phyloP scores from a whole-genome alignment of 2,888 invertebrate species.

The Conomelus anceps region DNA sequence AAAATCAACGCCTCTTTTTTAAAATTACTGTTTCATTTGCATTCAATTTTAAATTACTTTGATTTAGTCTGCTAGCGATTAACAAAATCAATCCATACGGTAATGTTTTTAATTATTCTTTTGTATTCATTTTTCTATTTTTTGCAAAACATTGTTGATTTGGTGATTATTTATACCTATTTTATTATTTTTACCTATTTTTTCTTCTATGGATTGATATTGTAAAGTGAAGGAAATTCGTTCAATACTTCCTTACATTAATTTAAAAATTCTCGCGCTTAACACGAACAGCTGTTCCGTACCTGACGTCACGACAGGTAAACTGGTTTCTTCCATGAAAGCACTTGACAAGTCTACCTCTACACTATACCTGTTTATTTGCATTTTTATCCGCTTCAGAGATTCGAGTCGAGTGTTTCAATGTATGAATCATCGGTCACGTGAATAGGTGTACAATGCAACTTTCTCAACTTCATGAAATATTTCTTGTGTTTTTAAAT shows the following conservation, averaged over 20 bases:
- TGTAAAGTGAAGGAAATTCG: too few relatives aligned
- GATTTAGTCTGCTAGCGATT: too few relatives aligned
- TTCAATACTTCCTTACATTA: not conserved
- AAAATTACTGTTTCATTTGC: too few relatives aligned
- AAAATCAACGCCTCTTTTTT: too few relatives aligned
- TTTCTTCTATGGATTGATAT: too few relatives aligned
- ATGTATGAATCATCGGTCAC: not conserved
- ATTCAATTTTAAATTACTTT: too few relatives aligned
- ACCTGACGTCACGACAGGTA: not conserved
- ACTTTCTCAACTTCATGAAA: not conserved
- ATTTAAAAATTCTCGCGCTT: not conserved
- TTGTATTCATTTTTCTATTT: too few relatives aligned
- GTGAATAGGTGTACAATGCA: not conserved
- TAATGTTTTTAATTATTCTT: too few relatives aligned
- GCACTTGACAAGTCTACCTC: not conserved
- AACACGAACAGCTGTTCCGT: not conserved
- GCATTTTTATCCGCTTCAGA: not conserved
- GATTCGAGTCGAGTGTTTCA: not conserved
- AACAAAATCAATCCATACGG: too few relatives aligned
- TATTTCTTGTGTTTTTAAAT: not conserved
- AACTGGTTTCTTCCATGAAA: not conserved
- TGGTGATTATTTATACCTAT: too few relatives aligned
- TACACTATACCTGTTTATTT: not conserved
- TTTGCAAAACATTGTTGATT: too few relatives aligned
- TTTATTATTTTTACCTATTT: too few relatives aligned